phyloP scores from a whole-genome alignment of 2,113 vertebrate genomes.

The Callopanchax toddi region DNA sequence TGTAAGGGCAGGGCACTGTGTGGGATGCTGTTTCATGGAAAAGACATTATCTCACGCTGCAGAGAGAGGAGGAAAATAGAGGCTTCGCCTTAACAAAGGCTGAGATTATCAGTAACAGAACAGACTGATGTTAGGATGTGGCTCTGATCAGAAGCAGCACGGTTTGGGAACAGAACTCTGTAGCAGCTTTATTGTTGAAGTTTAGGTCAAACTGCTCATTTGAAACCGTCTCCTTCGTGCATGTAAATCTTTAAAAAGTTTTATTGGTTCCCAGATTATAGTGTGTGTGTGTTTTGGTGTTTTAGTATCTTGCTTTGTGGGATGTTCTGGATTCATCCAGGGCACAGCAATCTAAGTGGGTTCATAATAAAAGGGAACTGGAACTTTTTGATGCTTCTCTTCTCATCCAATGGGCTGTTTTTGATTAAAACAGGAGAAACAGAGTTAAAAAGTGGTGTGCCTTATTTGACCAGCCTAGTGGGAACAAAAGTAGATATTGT shows the following conservation, averaged over 20 bases:
- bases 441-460: no score
- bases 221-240: neutral
- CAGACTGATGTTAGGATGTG: constrained; percentile 25
- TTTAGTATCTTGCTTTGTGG: no score
- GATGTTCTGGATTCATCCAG: no score
- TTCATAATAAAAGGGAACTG: no score
- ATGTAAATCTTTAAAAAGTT: neutral
- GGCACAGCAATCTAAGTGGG: no score
- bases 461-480: no score
- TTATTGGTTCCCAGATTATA: constrained; percentile 13
- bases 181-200: neutral
- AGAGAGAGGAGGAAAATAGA: neutral
- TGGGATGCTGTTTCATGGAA: constrained; percentile 48
- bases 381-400: no score
- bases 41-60: constrained; percentile 62
- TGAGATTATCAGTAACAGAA: constrained; percentile 19
- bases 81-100: constrained; percentile 14
- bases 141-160: constrained; percentile 1
- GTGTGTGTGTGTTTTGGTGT: constrained; percentile 1
- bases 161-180: neutral
- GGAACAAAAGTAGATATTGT: no score
- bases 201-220: neutral
- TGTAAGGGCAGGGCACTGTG: constrained; percentile 32
- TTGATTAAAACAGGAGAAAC: no score
- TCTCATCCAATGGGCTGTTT: no score